Base-by-base conservation (phyloP, 2,888 invertebrate genomes). In the Hydrotaea diabolus region DNA sequence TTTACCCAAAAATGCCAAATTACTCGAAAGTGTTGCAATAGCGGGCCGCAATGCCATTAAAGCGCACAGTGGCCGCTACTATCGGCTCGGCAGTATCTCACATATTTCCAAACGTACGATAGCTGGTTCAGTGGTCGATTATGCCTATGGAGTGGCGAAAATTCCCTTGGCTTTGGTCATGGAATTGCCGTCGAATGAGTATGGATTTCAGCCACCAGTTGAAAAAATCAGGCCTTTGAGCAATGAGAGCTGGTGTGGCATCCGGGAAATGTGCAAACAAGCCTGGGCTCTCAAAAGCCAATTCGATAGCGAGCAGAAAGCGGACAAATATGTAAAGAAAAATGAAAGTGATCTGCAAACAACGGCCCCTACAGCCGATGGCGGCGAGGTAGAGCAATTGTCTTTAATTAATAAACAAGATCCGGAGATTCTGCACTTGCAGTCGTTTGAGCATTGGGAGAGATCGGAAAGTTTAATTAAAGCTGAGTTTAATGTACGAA, bases 211-310 rank as follows among this genome's bases (percentile, higher is more conserved):
- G 76, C 92, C 92, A 17, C 90, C 92, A 2, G 85, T 87, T 2
- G 89, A 90, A 11, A 87, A 90, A 85, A 90, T 92, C 53, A 88
- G 89, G n/a, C 88, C 89, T 17, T 89, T 92, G 75, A 90, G 91
- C 0, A 87, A 90, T 73, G 92, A 92, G 86, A 91, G 92, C 69
- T 92, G 92, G 92, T 89, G 90, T 72, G 92, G 92, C 21, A 92
- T 92, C 66, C 89, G 89, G n/a, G 92, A 92, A 84, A 92, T 92
- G 92, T 92, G 91, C 86, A 89, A 89, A 80, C 88, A 87, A 11
- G 90, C 91, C 57, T 89, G 88, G 19, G 88, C 90, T 80, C 71
- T 90, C 23, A 81, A 80, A 49, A 0, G 31, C 2, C 72, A 85
- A 76, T 82, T 84, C 23, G 75, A 78, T 8, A 39, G 62, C 2